A percentile compares a stretch with the other conserved stretches of the same genome.
phyloP scores from a whole-genome alignment of 2,888 invertebrate genomes.

The Smittia sp. region DNA sequence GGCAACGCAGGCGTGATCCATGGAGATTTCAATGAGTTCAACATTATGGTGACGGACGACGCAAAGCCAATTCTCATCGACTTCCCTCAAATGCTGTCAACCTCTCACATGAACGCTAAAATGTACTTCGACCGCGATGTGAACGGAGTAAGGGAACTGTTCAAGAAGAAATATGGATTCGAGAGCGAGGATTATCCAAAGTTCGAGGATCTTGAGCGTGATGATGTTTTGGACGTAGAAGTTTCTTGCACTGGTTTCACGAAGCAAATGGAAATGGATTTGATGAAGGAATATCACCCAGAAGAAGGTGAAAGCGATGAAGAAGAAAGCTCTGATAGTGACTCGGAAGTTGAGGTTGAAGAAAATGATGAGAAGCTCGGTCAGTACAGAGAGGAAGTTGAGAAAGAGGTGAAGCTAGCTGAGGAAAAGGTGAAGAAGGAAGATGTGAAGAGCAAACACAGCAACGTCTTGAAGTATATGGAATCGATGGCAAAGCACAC shows the following conservation, averaged over 20 bases:
- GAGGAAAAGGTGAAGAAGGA: constrained; percentile 55
- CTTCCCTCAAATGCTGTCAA: constrained; percentile 99
- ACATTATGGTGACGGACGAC: constrained; percentile 82
- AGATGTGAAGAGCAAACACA: constrained; percentile 44
- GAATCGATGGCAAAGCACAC: constrained; percentile 51
- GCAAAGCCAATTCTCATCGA: constrained; percentile 87
- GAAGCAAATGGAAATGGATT: constrained; percentile 73
- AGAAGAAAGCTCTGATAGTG: constrained; percentile 46
- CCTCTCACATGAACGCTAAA: constrained; percentile 86
- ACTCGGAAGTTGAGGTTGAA: constrained; percentile 46
- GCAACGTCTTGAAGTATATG: constrained; percentile 50
- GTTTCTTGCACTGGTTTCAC: constrained; percentile 88
- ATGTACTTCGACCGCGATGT: constrained; percentile 95
- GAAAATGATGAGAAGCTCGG: constrained; percentile 44
- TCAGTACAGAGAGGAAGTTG: constrained; percentile 50
- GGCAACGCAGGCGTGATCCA: constrained; percentile 97
- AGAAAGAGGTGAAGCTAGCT: constrained; percentile 53
- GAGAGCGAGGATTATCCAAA: constrained; percentile 79
- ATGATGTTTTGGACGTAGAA: constrained; percentile 82
- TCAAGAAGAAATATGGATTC: constrained; percentile 82
- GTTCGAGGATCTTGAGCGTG: constrained; percentile 72
- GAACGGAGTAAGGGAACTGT: constrained; percentile 85
- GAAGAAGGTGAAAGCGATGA: constrained; percentile 46
- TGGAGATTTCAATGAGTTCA: constrained; percentile 99
- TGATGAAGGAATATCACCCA: constrained; percentile 56